Percentiles rank a stretch among this genome's conserved stretches.
Conservation (phyloP, 2,113 vertebrate species). For the Climacteris rufus region DNA sequence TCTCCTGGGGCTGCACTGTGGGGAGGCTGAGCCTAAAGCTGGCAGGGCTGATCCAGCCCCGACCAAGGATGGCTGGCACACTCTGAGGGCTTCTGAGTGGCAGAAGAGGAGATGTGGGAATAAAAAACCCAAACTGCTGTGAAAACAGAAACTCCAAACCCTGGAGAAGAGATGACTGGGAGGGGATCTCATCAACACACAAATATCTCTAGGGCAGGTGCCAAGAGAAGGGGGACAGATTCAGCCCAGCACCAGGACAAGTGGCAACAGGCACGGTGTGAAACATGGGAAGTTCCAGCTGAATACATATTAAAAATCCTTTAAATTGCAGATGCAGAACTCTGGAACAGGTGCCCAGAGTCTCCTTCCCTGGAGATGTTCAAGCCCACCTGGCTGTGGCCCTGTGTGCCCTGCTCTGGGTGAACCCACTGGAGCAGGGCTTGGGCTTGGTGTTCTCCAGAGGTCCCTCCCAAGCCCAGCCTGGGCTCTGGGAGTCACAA, state of each 20-base stretch:
- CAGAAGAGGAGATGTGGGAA: not conserved
- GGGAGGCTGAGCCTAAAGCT: not conserved
- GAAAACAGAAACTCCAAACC: fast-evolving
- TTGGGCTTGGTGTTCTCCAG: not conserved
- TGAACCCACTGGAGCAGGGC: fast-evolving
- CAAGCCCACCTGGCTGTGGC: not conserved
- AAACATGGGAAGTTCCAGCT: not conserved
- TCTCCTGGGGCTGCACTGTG: fast-evolving
- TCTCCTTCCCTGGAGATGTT: not conserved
- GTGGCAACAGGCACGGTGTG: fast-evolving
- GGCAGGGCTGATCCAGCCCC: not conserved
- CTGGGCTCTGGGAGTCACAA: not conserved
- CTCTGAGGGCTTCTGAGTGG: not conserved
- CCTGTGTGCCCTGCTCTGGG: not conserved
- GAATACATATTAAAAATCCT: fast-evolving
- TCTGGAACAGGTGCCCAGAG: not conserved
- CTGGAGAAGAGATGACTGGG: fast-evolving
- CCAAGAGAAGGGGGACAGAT: not conserved
- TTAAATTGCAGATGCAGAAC: not conserved
- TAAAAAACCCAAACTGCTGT: fast-evolving
- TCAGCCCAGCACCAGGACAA: not conserved
- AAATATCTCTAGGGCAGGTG: not conserved
- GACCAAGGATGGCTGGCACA: fast-evolving
- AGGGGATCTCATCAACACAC: not conserved
- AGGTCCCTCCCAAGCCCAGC: not conserved